Base-by-base conservation (phyloP, 2,797 vertebrate species). In the Ambastaia sidthimunki region DNA sequence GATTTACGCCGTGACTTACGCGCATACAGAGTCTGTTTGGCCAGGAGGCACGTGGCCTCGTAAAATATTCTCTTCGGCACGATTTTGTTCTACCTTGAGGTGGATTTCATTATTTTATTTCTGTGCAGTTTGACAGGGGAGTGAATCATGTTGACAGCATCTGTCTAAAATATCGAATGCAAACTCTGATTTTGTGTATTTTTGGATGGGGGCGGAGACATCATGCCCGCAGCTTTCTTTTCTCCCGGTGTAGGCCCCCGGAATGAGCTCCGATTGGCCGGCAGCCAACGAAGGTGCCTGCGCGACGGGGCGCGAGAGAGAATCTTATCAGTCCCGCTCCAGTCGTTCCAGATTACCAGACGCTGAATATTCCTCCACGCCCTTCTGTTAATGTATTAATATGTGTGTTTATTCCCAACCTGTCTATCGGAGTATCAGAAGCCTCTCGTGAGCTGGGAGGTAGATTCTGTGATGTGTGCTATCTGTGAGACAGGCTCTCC, bases 61-160 rank as follows among this genome's bases (percentile, higher is more conserved):
- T 93, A 92, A 93, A 92, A 93, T 92, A 91, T 92, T 88, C 90
- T 89, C 87, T 88, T 90, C 88, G 88, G 88, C 88, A 91, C 90
- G 91, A 91, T 94, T 93, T 92, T 92, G 91, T 93, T 94, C 91
- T 93, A 92, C 91, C 94, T 93, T 91, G 91, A 93, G 92, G 91
- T 92, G 89, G 91, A 93, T 93, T 94, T 94, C 91, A 93, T 94
- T 93, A 93, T 93, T 94, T 94, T 89, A 93, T 93, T 92, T 92
- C 91, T 90, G 91, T 80, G 84, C 86, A 18, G 76, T 85, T 90
- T 94, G 93, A 93, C 93, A 93, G 92, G 92, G 91, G 91, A 92
- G 92, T 94, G 94, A 94, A 94, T 94, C 93, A 93, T 91, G 92
- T 91, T 94, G 93, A 94, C 92, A 93, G 92, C 86, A 89, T 81